Conservation (phyloP, 2,113 vertebrate species). For the Rattus rattus region DNA sequence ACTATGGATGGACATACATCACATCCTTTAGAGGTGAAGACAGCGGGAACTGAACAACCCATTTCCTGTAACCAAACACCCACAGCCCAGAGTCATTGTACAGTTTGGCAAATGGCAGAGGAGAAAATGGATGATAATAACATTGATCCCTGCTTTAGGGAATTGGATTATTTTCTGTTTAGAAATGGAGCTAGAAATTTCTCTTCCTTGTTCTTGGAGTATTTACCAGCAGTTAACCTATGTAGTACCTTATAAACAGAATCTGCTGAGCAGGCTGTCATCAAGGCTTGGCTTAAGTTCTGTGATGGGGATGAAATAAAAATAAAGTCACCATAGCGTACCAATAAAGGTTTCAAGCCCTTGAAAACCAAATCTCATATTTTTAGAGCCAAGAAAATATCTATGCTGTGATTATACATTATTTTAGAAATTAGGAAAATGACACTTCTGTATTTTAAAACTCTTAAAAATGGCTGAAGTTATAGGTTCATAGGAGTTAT, state of each 20-base stretch:
- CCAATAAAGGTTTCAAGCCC: constrained; percentile 3
- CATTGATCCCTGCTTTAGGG: neutral
- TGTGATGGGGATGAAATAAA: constrained; percentile 30
- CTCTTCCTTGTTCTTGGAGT: neutral
- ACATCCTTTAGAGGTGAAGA: neutral
- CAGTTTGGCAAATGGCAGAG: neutral
- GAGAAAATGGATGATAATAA: neutral
- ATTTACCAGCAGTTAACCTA: constrained; percentile 3
- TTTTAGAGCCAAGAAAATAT: constrained; percentile 24
- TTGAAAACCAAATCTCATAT: neutral
- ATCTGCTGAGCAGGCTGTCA: neutral
- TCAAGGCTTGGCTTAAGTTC: constrained; percentile 44
- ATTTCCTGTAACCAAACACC: neutral
- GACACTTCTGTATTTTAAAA: constrained; percentile 38
- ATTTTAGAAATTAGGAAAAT: constrained; percentile 62
- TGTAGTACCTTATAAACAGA: neutral
- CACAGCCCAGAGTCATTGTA: neutral
- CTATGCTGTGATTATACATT: constrained; percentile 15
- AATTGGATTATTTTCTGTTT: constrained; percentile 32
- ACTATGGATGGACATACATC: neutral
- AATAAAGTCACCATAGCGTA: constrained; percentile 19
- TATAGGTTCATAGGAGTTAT: neutral
- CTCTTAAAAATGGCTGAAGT: neutral
- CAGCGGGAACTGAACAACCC: neutral
- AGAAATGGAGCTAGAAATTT: neutral